A percentile compares a stretch with the other conserved stretches of the same genome.
phyloP scores from a whole-genome alignment of 2,113 vertebrate genomes.

The Crypturellus undulatus region DNA sequence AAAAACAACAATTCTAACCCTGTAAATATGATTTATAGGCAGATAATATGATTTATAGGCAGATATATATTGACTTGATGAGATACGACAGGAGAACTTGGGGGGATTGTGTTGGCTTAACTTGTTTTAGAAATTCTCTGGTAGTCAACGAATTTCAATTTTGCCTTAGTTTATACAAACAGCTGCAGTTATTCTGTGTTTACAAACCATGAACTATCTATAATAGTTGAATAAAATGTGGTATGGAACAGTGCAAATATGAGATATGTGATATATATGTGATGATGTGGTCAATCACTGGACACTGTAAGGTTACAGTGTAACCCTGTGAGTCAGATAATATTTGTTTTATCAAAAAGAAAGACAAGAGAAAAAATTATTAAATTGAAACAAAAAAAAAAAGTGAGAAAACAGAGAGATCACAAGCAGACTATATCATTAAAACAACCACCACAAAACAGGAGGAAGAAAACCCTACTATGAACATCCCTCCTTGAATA shows the following conservation, averaged over 20 bases:
- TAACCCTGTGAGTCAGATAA: not conserved
- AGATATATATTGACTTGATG: not conserved
- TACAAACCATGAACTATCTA: not conserved
- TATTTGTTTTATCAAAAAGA: not conserved
- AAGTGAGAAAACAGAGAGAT: not conserved
- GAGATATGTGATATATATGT: not conserved
- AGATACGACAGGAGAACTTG: not conserved
- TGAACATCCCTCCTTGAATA: not conserved
- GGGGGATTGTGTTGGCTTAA: not conserved
- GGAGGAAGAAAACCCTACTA: rapidly evolving
- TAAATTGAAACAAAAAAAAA: not conserved
- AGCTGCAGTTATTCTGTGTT: not conserved
- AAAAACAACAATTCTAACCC: not conserved
- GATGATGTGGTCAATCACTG: not conserved
- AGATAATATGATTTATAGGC: not conserved
- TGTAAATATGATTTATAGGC: not conserved
- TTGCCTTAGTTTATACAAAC: not conserved
- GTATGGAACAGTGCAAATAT: not conserved
- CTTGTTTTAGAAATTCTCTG: not conserved
- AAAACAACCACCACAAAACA: not conserved
- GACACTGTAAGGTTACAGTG: not conserved
- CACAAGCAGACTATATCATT: not conserved
- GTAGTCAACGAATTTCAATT: not conserved
- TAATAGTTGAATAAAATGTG: not conserved
- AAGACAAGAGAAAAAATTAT: not conserved